A percentile compares a stretch with the other conserved stretches of the same genome.
Conservation (phyloP, 30 jellyfish, hydroid and myxozoan species). For the Mastigias papua region DNA sequence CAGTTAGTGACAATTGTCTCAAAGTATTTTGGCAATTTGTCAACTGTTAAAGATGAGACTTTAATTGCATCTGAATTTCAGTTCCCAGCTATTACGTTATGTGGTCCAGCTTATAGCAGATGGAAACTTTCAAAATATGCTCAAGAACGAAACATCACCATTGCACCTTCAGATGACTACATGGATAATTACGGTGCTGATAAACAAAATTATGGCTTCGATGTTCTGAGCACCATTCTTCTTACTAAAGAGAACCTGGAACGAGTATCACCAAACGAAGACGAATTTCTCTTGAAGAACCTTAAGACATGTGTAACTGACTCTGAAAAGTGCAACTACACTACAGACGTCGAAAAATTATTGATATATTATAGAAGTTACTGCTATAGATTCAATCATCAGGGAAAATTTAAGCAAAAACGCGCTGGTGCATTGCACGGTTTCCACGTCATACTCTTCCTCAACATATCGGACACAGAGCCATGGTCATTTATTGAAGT, state of each 20-base stretch:
- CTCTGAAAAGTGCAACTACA: not conserved
- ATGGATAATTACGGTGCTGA: not conserved
- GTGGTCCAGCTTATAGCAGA: slow-evolving; percentile 26
- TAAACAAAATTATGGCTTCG: not conserved
- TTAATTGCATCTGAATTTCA: slow-evolving; percentile 1
- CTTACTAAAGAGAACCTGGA: not conserved
- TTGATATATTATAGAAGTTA: not conserved
- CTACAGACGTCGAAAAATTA: slow-evolving; percentile 18
- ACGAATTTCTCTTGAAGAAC: slow-evolving; percentile 12
- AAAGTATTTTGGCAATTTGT: not conserved
- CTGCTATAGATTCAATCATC: slow-evolving; percentile 29
- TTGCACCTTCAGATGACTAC: not conserved
- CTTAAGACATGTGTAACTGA: slow-evolving; percentile 16
- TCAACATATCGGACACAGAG: slow-evolving; percentile 7
- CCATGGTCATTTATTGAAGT: not conserved
- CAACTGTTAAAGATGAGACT: not conserved
- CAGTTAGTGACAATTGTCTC: not conserved
- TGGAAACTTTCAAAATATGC: slow-evolving; percentile 7
- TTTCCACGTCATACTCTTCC: slow-evolving; percentile 1
- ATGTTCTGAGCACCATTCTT: not conserved
- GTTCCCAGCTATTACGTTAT: slow-evolving; percentile 49
- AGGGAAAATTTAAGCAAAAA: slow-evolving; percentile 6
- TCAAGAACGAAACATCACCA: not conserved
- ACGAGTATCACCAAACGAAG: not conserved
- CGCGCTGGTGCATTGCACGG: slow-evolving; percentile 36